Base-by-base conservation (phyloP, 2,113 vertebrate species). In the Cynocephalus volans region DNA sequence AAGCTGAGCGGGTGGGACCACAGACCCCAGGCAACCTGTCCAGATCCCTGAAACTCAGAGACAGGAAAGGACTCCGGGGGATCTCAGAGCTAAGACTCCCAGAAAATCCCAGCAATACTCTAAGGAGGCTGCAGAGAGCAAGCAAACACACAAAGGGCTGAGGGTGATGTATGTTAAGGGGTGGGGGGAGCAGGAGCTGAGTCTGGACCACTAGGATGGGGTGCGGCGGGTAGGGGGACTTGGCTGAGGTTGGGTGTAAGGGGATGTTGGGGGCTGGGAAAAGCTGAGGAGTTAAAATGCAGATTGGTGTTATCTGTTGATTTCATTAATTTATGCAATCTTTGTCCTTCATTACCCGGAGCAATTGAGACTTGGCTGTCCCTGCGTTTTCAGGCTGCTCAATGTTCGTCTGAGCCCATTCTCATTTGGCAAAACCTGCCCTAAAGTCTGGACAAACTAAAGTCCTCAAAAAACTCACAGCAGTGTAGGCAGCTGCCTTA, bases 361-460 rank as follows among this genome's bases (percentile, higher is more conserved):
- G 65, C 58, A 14, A 33, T 56, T 31, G 28, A 28, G 52, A 41
- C 36, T 1, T 76, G 87, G 64, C 93, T 45, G 79, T 17, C 2
- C 1, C 56, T 45, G 64, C 89, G 1, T 58, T 77, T 88, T 52
- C 58, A 62, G 81, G 85, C 88, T 65, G 56, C 76, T 31, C 2
- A 88, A 15, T n/a, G 84, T 36, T 58, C 24, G 1, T 15, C 6
- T 1, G 48, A 81, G 52, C 69, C 83, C 73, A 0, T 65, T 89
- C 64, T 69, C 73, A 31, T 69, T 95, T 65, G 92, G 86, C 80
- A 79, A 76, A 89, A 31, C 41, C 62, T 24, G 54, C 62, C 93
- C 62, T 3, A 23, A 89, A n/a, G 89, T 83, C 79, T 3, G 8
- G 67, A 48, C 54, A 60, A 56, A 58, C 36, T 36, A 7, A 69